Evolutionary conservation across 2,888 invertebrate genomes (phyloP).

Genomic region (Hyposoter didymator): DNA sequence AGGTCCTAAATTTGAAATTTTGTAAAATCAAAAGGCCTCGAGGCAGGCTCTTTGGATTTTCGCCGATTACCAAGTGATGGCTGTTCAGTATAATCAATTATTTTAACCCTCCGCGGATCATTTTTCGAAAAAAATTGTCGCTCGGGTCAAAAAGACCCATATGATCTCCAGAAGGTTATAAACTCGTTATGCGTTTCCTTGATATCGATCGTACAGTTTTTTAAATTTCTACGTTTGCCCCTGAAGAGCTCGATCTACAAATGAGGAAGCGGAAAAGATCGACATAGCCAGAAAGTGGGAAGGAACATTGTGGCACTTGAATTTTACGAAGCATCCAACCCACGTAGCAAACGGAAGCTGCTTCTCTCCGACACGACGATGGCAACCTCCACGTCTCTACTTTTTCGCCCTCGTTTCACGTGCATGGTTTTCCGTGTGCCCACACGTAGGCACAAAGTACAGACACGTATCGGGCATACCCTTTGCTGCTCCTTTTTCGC

Average conservation of each 20-base stretch:
- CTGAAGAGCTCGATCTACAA: neutral
- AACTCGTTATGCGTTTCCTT: too few relatives aligned
- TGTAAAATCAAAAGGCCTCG: too few relatives aligned
- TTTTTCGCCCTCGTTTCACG: slow-evolving; percentile 8
- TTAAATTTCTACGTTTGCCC: neutral
- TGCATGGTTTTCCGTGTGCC: neutral
- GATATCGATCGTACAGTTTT: neutral
- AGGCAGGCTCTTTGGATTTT: too few relatives aligned
- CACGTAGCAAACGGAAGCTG: slow-evolving; percentile 68
- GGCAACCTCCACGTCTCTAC: slow-evolving; percentile 10
- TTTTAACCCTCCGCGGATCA: too few relatives aligned
- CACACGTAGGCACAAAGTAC: neutral
- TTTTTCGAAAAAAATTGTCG: too few relatives aligned
- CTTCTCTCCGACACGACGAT: slow-evolving; percentile 53
- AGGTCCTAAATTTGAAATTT: too few relatives aligned
- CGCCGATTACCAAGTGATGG: too few relatives aligned
- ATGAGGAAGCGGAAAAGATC: neutral
- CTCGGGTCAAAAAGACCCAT: too few relatives aligned
- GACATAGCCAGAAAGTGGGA: neutral
- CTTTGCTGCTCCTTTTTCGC: neutral
- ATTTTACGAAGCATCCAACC: slow-evolving; percentile 48
- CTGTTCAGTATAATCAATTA: too few relatives aligned
- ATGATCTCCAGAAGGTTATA: too few relatives aligned
- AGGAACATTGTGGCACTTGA: slow-evolving; percentile 17
- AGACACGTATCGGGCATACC: neutral